Base-by-base conservation (phyloP, 1,140 invertebrate species). In the Cydia pomonella region DNA sequence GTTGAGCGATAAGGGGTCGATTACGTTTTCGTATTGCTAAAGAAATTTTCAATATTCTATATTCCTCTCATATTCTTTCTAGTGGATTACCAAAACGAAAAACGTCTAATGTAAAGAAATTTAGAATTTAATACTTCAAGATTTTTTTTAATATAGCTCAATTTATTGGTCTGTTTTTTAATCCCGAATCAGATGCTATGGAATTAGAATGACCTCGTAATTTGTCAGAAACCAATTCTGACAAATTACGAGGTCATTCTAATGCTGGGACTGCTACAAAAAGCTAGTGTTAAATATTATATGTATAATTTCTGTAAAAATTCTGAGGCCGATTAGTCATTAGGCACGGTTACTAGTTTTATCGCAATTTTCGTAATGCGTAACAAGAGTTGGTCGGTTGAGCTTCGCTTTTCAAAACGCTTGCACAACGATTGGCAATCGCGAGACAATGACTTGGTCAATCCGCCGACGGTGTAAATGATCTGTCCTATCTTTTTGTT, bases 401-500 rank as follows among this genome's bases (percentile, higher is more conserved):
- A 38, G 64, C 64, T 69, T 69, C 29, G 64, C 29, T 69, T 69
- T 69, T 69, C 12, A 69, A 69, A 41, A 69, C 64, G 64, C 64
- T 69, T 69, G 64, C 64, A 18, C 64, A 69, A 69, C 64, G 27
- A 21, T 69, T 69, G 13, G 33, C 64, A 69, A 69, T 33, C 12
- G 64, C 29, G 16, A 69, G 29, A 69, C 64, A 69, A 69, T 69
- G 64, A 38, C 63, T 69, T 69, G 64, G 16, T 21, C 29, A 69
- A 38, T 21, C 18, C 62, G 94, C 94, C 33, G 88, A 92, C 66
- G 88, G 88, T 71, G 85, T 69, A 33, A 69, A 69, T 66, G 25
- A 29, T 66, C 27, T 10, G 18, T 38, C 29, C 27, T 27, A 69
- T 33, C 64, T 16, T 38, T 38, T 29, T n/a, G 7, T 38, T 18